Percentiles rank a stretch among this genome's conserved stretches.
These are phyloP conservation scores for Atta texana DNA, from an alignment of 1,140 invertebrate genomes.

Conservation along the genomic window DNA sequence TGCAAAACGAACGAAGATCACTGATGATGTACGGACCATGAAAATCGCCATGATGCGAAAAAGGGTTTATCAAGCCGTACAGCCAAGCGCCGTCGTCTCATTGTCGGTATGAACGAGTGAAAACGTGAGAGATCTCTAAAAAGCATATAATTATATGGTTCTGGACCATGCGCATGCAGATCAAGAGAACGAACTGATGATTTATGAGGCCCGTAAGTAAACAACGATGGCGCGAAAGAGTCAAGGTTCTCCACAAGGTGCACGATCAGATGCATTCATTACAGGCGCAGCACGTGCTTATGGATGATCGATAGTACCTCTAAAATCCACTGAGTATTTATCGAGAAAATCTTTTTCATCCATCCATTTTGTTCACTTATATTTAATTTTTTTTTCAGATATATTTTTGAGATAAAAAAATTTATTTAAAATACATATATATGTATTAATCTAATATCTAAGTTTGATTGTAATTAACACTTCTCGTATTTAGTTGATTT, in stretches of 20 bases:
- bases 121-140: conserved; percentile 74
- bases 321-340: not conserved
- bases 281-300: conserved; percentile 34
- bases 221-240: conserved; percentile 46
- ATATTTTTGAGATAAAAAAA: not conserved
- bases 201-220: conserved; percentile 64
- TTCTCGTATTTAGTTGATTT: too few species aligned
- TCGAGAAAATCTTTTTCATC: not conserved
- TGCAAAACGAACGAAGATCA: conserved; percentile 16
- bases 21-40: conserved; percentile 32
- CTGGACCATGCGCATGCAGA: conserved; percentile 13
- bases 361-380: not conserved
- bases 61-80: conserved; percentile 38
- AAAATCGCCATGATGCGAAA: conserved; percentile 54
- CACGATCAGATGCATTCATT: conserved; percentile 34
- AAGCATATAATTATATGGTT: conserved; percentile 73
- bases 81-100: not conserved
- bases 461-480: too few species aligned
- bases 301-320: conserved; percentile 6
- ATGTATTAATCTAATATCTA: too few species aligned
- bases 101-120: conserved; percentile 66
- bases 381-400: not conserved
- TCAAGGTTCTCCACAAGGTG: conserved; percentile 37
- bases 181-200: conserved; percentile 64
- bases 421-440: not conserved